A percentile compares a stretch with the other conserved stretches of the same genome.
phyloP scores from a whole-genome alignment of 2,113 vertebrate species.

The Channa maculata region DNA sequence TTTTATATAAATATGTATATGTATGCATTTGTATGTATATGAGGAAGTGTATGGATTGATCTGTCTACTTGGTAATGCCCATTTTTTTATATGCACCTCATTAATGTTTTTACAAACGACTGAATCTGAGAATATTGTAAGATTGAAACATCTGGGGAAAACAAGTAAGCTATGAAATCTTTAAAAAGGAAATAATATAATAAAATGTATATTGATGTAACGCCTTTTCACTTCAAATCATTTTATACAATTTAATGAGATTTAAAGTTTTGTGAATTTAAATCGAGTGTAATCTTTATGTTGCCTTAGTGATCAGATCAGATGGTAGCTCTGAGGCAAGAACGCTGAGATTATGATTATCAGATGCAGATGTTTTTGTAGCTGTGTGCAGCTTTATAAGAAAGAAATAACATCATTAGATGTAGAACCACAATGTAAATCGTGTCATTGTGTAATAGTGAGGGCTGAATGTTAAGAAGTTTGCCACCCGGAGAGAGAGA shows the following conservation, averaged over 20 bases:
- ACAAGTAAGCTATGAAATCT: conserved; percentile 71
- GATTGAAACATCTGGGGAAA: conserved; percentile 63
- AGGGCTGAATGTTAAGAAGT: neutral
- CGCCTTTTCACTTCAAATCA: conserved; percentile 16
- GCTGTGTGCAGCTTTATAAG: no score
- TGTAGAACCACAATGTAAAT: no score
- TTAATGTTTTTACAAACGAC: conserved; percentile 86
- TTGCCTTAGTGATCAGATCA: neutral
- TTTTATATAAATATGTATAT: conserved; percentile 84
- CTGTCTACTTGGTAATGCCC: conserved; percentile 77
- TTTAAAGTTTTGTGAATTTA: no score
- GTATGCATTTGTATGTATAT: conserved; percentile 82
- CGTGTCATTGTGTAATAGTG: neutral
- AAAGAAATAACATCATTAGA: no score
- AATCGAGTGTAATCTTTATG: no score
- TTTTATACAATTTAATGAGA: no score
- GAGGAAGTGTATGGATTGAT: conserved; percentile 78
- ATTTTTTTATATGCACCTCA: conserved; percentile 80
- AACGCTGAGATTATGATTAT: neutral
- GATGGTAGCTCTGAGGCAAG: neutral
- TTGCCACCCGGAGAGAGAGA: conserved; percentile 27
- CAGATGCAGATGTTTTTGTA: no score
- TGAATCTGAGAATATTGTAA: conserved; percentile 78
- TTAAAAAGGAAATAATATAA: conserved; percentile 79
- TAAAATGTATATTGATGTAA: conserved; percentile 83